Conservation (phyloP, 2,797 vertebrate genomes). For the Sibirionetta formosa region DNA sequence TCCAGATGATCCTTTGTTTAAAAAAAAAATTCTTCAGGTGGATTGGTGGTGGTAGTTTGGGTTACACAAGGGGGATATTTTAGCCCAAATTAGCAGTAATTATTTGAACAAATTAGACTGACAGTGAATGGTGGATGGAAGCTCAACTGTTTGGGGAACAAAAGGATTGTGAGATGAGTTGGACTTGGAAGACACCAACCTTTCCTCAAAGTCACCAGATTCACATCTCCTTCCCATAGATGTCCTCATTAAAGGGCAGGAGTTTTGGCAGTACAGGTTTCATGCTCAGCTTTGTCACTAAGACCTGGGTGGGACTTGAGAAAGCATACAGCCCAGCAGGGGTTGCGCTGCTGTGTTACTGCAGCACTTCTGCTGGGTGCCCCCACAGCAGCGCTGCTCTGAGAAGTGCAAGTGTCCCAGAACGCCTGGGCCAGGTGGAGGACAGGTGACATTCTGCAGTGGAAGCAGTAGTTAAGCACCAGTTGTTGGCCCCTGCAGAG, state of each 20-base stretch:
- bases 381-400: not conserved
- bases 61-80: not conserved
- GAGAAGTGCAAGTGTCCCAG: conserved; percentile 30
- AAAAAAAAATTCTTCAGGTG: not conserved
- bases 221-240: not conserved
- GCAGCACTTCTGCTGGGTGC: conserved; percentile 34
- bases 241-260: not conserved
- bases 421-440: conserved; percentile 18
- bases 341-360: not conserved
- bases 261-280: conserved; percentile 44
- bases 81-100: not conserved
- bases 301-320: not conserved
- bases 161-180: not conserved
- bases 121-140: not conserved
- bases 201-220: conserved; percentile 8
- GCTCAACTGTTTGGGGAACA: not conserved
- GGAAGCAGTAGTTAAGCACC: conserved; percentile 64
- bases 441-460: conserved; percentile 19
- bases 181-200: not conserved
- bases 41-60: not conserved
- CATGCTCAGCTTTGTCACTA: conserved; percentile 55
- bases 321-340: conserved; percentile 19
- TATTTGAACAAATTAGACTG: not conserved
- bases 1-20: not conserved
- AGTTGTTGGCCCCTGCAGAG: conserved; percentile 66